Evolutionary conservation across 2,797 vertebrate species (phyloP).

Genomic region (Mormyrops boulengeri): DNA sequence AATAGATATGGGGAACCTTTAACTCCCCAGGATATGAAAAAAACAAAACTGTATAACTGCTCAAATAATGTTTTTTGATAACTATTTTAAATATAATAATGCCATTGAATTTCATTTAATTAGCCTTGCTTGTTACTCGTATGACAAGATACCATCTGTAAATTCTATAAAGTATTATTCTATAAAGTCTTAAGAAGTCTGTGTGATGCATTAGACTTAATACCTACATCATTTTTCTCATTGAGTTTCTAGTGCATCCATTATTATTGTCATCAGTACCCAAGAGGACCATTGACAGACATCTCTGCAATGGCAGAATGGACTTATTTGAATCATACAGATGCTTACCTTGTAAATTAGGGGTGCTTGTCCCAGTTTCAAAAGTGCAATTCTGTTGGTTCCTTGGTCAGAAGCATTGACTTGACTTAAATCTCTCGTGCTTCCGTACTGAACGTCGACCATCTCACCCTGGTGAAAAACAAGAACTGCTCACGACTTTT

Average conservation of each 20-base stretch:
- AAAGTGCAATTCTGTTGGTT: constrained; percentile 76
- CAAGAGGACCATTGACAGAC: constrained; percentile 13
- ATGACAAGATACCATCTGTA: neutral
- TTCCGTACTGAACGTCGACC: constrained; percentile 81
- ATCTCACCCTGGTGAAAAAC: constrained; percentile 68
- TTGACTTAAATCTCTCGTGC: constrained; percentile 63
- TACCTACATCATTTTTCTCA: constrained; percentile 7
- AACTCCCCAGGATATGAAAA: neutral
- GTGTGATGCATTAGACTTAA: neutral
- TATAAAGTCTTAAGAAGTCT: constrained; percentile 16
- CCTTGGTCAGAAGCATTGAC: constrained; percentile 58
- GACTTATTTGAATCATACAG: neutral
- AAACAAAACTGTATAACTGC: neutral
- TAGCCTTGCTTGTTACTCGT: neutral
- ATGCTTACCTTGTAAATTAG: constrained; percentile 81
- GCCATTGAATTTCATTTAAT: neutral
- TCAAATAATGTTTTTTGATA: neutral
- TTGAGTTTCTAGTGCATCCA: neutral
- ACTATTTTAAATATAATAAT: neutral
- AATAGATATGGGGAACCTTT: neutral
- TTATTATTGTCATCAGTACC: neutral
- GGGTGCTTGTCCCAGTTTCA: constrained; percentile 83
- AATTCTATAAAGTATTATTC: no score
- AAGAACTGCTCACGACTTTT: neutral
- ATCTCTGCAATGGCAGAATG: neutral